Evolutionary conservation across 2,797 vertebrate species (phyloP).

Genomic region (Scyliorhinus canicula): DNA sequence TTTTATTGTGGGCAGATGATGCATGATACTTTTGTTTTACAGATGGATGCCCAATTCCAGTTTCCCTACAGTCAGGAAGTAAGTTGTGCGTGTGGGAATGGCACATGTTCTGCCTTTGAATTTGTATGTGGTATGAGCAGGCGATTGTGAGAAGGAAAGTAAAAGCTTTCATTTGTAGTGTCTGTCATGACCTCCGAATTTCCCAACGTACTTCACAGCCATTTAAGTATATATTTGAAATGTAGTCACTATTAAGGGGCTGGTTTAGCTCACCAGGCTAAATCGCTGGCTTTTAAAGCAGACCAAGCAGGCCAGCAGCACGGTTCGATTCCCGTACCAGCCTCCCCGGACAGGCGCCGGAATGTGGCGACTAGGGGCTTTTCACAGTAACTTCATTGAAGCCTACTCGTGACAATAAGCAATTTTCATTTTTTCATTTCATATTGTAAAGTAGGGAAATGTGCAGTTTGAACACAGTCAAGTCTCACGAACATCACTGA

Average conservation of each 20-base stretch:
- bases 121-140: conserved; percentile 1
- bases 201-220: neutral
- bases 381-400: no score
- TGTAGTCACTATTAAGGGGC: conserved; percentile 3
- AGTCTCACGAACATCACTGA: neutral
- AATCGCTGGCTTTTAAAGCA: no score
- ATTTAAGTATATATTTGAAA: neutral
- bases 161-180: neutral
- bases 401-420: no score
- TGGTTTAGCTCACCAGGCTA: no score
- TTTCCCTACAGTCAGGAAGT: conserved; percentile 28
- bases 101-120: neutral
- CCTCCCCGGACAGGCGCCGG: no score
- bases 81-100: conserved; percentile 21
- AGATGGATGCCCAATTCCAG: conserved; percentile 29
- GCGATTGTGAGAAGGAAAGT: neutral
- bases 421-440: no score
- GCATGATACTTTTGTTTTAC: conserved; percentile 19
- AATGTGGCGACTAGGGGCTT: no score
- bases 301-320: no score
- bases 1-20: conserved; percentile 27
- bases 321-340: no score
- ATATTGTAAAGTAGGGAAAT: neutral
- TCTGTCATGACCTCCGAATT: neutral
- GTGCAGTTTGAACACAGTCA: neutral